Conservation (phyloP, 2,888 invertebrate species). For the Drosophila diplacantha region DNA sequence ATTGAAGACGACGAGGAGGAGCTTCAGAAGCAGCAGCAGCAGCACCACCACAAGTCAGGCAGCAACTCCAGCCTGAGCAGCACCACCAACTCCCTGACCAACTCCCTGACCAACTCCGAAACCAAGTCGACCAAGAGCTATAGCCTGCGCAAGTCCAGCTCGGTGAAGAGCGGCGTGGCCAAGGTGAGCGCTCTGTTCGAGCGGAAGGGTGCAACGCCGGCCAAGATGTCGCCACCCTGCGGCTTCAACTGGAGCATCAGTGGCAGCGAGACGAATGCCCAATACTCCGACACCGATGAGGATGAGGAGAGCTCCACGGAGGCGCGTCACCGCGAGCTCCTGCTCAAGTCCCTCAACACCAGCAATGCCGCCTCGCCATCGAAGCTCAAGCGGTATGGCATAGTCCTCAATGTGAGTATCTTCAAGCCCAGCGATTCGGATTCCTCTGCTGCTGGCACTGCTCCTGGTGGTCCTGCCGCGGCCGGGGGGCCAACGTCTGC, state of each 20-base stretch:
- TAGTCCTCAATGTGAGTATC: constrained; percentile 76
- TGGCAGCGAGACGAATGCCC: constrained; percentile 63
- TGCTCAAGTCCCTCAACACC: constrained; percentile 43
- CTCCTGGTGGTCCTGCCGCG: neutral
- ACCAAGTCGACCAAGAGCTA: constrained; percentile 21
- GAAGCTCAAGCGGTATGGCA: constrained; percentile 76
- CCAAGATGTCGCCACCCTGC: constrained; percentile 75
- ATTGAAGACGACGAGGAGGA: constrained; percentile 72
- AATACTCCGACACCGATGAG: constrained; percentile 70
- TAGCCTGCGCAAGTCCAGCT: constrained; percentile 58
- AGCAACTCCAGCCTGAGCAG: constrained; percentile 55
- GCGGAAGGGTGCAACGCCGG: constrained; percentile 36
- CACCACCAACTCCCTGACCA: constrained; percentile 22
- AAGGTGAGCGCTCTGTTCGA: constrained; percentile 65
- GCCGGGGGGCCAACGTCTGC: neutral
- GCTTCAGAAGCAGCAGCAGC: constrained; percentile 14
- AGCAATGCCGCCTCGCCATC: constrained; percentile 46
- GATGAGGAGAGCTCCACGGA: constrained; percentile 57
- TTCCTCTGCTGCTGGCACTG: neutral
- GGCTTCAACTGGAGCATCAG: constrained; percentile 77
- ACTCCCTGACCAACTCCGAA: constrained; percentile 19
- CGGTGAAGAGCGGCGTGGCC: constrained; percentile 52
- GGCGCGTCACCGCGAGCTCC: constrained; percentile 46
- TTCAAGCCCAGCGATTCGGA: constrained; percentile 60
- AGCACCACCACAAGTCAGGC: constrained; percentile 33